Base-by-base conservation (phyloP, 2,113 vertebrate species). In the Cromileptes altivelis region DNA sequence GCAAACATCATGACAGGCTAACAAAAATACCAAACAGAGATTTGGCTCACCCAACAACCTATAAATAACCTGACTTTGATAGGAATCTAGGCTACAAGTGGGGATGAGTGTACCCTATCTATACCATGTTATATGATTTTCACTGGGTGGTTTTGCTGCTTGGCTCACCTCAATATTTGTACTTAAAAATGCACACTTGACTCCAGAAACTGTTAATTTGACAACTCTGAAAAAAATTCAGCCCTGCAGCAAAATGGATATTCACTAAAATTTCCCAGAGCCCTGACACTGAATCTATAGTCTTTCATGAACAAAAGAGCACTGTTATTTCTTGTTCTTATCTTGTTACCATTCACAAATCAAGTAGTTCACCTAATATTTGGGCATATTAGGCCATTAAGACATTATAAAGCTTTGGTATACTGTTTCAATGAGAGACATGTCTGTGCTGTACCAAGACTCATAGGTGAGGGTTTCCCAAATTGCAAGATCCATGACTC, bases 21-120 rank as follows among this genome's bases (percentile, higher is more conserved):
- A 79, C 74, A 81, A 73, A 62, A 71, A 79, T 18, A 80, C 62
- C 50, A 85, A 9, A 45, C 80, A 85, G 68, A 78, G 55, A 75
- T 78, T 23, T 76, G 61, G 11, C 57, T 80, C 6, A 53, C 17
- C 14, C 2, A 12, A 2, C 73, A 3, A 9, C 63, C 84, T 82
- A 78, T 72, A 84, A 90, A 90, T 85, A 87, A 87, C 72, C 3
- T 1, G 47, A 50, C 63, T 88, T 80, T 77, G 80, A 78, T 75
- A 53, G 65, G 65, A 78, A 88, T 73, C 74, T 49, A 21, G 61
- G 53, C 78, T 85, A 23, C 76, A 19, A 77, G 19, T 63, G 40
- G 62, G 15, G 73, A 77, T 72, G 65, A 82, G 67, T 56, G 19
- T 12, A 64, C 42, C 61, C 33, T 53, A 52, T 40, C 42, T 67